Conservation (phyloP, 2,113 vertebrate species). For the Chunga burmeisteri region DNA sequence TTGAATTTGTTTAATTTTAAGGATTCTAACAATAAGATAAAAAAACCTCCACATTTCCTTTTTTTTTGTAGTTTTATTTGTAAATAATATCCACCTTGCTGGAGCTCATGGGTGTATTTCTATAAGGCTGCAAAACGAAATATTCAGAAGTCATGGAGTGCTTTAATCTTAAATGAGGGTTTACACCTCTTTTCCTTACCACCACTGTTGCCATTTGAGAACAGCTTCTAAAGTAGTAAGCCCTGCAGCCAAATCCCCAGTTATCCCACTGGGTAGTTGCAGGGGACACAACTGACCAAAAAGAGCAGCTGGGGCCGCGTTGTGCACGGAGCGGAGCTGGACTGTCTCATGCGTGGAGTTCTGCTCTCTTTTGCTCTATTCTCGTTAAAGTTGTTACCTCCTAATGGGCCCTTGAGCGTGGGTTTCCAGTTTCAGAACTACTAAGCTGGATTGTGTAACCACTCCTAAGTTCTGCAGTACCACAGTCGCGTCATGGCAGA, state of each 20-base stretch:
- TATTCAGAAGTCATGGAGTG: neutral
- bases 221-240: neutral
- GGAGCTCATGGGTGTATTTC: neutral
- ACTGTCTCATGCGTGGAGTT: neutral
- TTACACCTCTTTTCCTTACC: neutral
- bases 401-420: neutral
- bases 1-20: conserved; percentile 6
- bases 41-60: neutral
- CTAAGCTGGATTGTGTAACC: neutral
- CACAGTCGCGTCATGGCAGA: rapidly evolving
- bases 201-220: neutral
- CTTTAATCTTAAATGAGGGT: neutral
- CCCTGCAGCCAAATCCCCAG: neutral
- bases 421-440: neutral
- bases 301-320: neutral
- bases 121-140: neutral
- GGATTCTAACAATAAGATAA: neutral
- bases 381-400: neutral
- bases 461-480: neutral
- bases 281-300: neutral
- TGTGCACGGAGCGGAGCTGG: neutral
- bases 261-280: neutral
- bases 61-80: neutral
- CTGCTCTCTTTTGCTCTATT: neutral
- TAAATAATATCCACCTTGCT: neutral